Base-by-base conservation (phyloP, 2,888 invertebrate genomes). In the Brachyptera risi region DNA sequence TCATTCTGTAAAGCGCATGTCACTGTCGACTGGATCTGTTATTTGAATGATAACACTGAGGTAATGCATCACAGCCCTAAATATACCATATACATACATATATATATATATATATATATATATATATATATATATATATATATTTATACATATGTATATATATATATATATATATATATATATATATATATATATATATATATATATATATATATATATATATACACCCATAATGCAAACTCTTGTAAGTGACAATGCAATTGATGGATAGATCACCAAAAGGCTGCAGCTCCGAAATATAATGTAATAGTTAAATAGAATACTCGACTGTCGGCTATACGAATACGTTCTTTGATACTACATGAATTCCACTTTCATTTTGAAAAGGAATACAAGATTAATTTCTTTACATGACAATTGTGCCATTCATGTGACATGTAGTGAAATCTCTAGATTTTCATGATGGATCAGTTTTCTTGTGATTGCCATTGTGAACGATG, bases 321-420 rank as follows among this genome's bases (percentile, higher is more conserved):
- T 24, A 51, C 31, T n/a, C 17, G 17, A 27, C 24, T 27, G 50
- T 51, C 50, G 27, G 26, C 19, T 27, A 17, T 51, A 19, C 19
- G 27, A 31, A 15, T 17, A 27, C 50, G 50, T 54, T 35, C 54
- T 54, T 54, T 54, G 54, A 54, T 37, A 21, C 23, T 35, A 23
- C 54, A 37, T 54, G 35, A 54, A 54, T 54, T 54, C 54, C 54
- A 54, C 54, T 54, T 54, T 54, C 54, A 54, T 37, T 54, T 54
- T 54, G 54, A 35, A 54, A 23, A 54, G 37, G 54, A 54, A 54
- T 54, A 54, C 54, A 54, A 54, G 54, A 54, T 54, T 54, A 54
- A 54, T 54, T 54, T 54, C 54, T 54, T 54, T 54, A 35, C 37
- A 17, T 21, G 35, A 54, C 54, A 54, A 54, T 54, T 54, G 54